Percentiles rank a stretch among this genome's conserved stretches.
Evolutionary conservation across 2,113 vertebrate genomes (phyloP).

Genomic region (Catagonus wagneri): DNA sequence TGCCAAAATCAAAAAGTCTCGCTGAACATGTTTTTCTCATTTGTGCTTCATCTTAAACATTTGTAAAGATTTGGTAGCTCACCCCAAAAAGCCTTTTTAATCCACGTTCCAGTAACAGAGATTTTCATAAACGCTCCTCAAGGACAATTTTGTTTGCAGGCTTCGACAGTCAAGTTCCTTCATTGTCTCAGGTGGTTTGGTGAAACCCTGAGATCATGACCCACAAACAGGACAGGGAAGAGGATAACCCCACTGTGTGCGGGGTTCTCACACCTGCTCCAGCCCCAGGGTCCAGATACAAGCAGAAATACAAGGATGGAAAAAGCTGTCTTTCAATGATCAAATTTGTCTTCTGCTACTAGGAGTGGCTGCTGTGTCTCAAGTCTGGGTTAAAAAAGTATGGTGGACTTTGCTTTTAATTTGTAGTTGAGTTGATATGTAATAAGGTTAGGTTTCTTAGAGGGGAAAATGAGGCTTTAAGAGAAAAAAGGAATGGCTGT

Average conservation of each 20-base stretch:
- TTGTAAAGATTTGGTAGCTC: conserved; percentile 78
- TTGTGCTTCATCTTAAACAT: conserved; percentile 78
- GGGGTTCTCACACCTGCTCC: not conserved
- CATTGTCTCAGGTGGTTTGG: not conserved
- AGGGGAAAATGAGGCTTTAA: not conserved
- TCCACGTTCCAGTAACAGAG: conserved; percentile 68
- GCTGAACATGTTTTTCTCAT: conserved; percentile 75
- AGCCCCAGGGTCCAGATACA: not conserved
- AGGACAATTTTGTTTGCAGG: conserved; percentile 19
- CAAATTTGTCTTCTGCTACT: no score
- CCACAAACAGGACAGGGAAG: not conserved
- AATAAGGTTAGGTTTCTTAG: not conserved
- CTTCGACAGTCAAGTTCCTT: not conserved
- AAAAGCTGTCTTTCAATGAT: not conserved
- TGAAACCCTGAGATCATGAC: not conserved
- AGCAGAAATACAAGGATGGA: not conserved
- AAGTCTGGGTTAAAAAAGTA: not conserved
- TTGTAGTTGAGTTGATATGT: not conserved
- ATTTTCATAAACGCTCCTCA: conserved; percentile 69
- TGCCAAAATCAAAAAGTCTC: conserved; percentile 52
- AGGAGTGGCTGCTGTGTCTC: not conserved
- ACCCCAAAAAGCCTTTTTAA: conserved; percentile 65
- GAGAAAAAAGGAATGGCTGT: not conserved
- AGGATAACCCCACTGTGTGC: not conserved
- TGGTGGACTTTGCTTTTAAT: not conserved